Evolutionary conservation across 53 echinoderm and acorn worm species (phyloP), one percentile per base, ranked within the genome.

Genomic region (Mesocentrotus franciscanus): DNA sequence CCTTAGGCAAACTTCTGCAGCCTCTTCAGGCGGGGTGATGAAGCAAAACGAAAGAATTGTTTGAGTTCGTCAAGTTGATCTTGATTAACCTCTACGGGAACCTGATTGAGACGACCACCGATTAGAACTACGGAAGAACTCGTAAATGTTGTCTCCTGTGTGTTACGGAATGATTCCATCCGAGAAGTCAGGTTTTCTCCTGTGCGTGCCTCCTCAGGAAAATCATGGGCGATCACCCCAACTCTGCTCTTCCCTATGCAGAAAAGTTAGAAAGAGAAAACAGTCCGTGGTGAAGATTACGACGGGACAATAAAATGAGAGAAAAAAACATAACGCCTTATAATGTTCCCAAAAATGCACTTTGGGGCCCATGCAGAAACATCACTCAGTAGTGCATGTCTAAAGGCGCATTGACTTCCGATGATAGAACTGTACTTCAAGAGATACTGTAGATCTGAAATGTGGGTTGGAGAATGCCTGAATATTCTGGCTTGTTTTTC

Each of bases 161-260:
- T 85, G 56, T 85, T n/a, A 9, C 56, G 26, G 85, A 85, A 85
- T 26, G 85, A 49, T 56, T 56, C 56, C 85, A 85, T 85, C 85
- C 56, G 55, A 20, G 20, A 85, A 49, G 9, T 8, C 9, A 85
- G 85, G 9, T 85, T 85, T 20, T 55, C 85, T 85, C 14, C 24
- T 8, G 85, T 85, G n/a, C 13, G 56, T 24, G 24, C 56, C 56
- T 85, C 85, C 56, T 49, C 11, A 55, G 85, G 55, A 56, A 85
- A 85, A 56, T 85, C 85, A 85, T 85, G 56, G 42, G 85, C 56
- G 26, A 85, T 85, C 24, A 85, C 85, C 24, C 85, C 85, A 56
- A 85, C 56, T 85, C 12, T 85, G 22, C 26, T 56, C 85, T 49
- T 49, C 24, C 85, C 85, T 85, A 18, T 24, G 2, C 0, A 27